Evolutionary conservation across 1,140 invertebrate species (phyloP).

Genomic region (Drosophila orosa): DNA sequence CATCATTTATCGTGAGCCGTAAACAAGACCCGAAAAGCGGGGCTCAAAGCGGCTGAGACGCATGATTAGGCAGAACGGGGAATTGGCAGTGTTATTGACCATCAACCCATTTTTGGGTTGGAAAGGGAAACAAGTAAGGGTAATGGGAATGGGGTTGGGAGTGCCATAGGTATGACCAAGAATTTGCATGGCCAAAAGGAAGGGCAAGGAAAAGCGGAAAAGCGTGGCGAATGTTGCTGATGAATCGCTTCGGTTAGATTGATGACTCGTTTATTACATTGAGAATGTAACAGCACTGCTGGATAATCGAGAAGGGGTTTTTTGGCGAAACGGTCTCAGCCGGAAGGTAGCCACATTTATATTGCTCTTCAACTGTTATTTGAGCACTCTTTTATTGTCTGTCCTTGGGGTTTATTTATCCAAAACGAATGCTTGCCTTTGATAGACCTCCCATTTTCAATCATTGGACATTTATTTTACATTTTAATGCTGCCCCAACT

Average conservation of each 20-base stretch:
- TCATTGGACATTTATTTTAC: constrained; percentile 12
- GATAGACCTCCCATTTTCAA: neutral
- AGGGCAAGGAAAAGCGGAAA: constrained; percentile 12
- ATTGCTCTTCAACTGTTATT: constrained; percentile 7
- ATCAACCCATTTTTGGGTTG: constrained; percentile 25
- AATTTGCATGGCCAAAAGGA: constrained; percentile 28
- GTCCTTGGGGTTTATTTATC: constrained; percentile 13
- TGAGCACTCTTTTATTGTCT: constrained; percentile 21
- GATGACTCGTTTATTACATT: constrained; percentile 48
- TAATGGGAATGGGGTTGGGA: neutral
- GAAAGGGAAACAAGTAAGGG: neutral
- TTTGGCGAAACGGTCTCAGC: neutral
- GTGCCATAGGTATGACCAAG: neutral
- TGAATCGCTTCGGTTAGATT: constrained; percentile 42
- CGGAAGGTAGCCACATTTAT: constrained; percentile 23
- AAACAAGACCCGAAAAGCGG: constrained; percentile 32
- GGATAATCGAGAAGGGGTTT: constrained; percentile 7
- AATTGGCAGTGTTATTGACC: constrained; percentile 50
- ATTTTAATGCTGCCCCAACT: neutral
- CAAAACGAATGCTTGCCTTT: neutral
- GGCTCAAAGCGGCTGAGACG: constrained; percentile 24
- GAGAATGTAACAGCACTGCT: constrained; percentile 19
- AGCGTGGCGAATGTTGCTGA: constrained; percentile 43
- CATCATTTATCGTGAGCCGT: constrained; percentile 62
- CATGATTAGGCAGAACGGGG: constrained; percentile 50